phyloP scores from a whole-genome alignment of 2,113 vertebrate species.

The Cryptotis parvus region DNA sequence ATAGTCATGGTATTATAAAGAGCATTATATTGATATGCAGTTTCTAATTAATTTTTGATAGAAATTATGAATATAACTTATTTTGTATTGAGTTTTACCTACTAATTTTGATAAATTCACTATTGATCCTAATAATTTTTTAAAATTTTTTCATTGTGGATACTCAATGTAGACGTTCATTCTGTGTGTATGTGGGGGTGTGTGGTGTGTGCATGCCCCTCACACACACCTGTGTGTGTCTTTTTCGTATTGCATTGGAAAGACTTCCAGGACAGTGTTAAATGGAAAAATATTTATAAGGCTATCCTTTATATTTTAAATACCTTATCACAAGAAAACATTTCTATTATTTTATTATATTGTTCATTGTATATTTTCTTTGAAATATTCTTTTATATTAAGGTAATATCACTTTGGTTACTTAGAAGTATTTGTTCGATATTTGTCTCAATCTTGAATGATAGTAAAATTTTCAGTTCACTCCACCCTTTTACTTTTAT shows the following conservation, averaged over 20 bases:
- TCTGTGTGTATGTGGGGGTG: neutral
- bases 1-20: neutral
- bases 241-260: neutral
- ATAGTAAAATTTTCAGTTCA: neutral
- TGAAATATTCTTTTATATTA: no score
- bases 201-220: no score
- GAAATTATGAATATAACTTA: neutral
- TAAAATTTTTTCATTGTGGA: neutral
- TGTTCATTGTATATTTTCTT: no score
- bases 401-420: no score
- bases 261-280: neutral
- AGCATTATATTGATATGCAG: slow-evolving; percentile 23
- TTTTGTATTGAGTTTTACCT: neutral
- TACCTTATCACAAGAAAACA: neutral
- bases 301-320: neutral
- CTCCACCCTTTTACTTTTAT: slow-evolving; percentile 19
- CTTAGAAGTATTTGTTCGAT: neutral
- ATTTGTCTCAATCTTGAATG: slow-evolving; percentile 22
- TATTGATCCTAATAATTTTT: neutral
- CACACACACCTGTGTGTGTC: neutral
- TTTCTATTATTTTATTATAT: slow-evolving; percentile 17
- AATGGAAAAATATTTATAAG: neutral
- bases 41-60: neutral
- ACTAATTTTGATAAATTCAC: slow-evolving; percentile 16
- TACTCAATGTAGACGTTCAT: neutral